phyloP scores from a whole-genome alignment of 1,140 invertebrate species.

The Drosophila novamexicana region DNA sequence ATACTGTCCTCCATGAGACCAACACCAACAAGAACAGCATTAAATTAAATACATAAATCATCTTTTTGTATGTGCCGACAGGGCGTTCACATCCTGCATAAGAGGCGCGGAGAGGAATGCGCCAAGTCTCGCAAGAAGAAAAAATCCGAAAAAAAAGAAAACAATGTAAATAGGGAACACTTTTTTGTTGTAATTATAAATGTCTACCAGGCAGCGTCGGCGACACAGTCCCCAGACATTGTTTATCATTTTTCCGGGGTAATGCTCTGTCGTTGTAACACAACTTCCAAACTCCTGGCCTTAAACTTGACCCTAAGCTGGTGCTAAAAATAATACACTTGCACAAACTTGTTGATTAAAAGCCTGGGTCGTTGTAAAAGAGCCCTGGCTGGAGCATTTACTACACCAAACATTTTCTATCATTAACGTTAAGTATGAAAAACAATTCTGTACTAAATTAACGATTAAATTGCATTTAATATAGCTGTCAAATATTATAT shows the following conservation, averaged over 20 bases:
- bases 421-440: not conserved
- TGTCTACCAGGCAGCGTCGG: constrained; percentile 45
- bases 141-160: constrained; percentile 18
- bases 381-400: not conserved
- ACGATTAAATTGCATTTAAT: too few relatives aligned
- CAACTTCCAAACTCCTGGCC: constrained; percentile 17
- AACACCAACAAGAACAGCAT: constrained; percentile 48
- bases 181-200: constrained; percentile 74
- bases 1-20: constrained; percentile 52
- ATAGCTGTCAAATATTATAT: too few relatives aligned
- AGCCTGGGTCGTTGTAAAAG: not conserved
- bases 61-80: constrained; percentile 66
- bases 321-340: constrained; percentile 12
- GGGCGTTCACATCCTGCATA: constrained; percentile 44
- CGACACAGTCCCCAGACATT: constrained; percentile 50
- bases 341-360: constrained; percentile 38
- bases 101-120: constrained; percentile 1
- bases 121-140: constrained; percentile 25
- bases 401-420: not conserved
- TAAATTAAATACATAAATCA: constrained; percentile 83
- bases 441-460: too few relatives aligned
- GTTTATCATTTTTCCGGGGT: constrained; percentile 57
- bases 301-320: constrained; percentile 22
- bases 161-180: constrained; percentile 35
- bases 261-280: constrained; percentile 40